Evolutionary conservation across 1,140 invertebrate species (phyloP), one percentile per base, ranked within the genome.

Genomic region (Anastatus disparis): DNA sequence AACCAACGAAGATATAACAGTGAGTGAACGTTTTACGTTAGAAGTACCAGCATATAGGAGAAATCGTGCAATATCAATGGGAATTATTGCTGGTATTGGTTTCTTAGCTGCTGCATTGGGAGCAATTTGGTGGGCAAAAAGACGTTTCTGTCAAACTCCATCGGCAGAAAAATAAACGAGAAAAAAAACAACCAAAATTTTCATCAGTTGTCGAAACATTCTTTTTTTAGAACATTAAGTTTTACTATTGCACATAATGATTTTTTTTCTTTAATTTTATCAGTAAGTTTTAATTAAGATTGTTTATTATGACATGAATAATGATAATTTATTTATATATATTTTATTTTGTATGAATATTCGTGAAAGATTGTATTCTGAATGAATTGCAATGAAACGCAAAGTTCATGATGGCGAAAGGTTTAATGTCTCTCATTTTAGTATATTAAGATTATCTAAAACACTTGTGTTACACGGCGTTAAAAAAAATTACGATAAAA

Each of bases 41-140:
- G 86, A 89, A 52, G 87, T 91, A 12, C 89, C 91, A 2, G 88
- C 88, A 1, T 90, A 90, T 74, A 86, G 89, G 29, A 86, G 87
- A 67, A 87, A 90, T 50, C 82, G 88, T 13, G 89, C 90, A 3
- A 85, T 91, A 52, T 88, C 90, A 1, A 89, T 91, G 76, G 90
- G 90, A 17, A 87, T 90, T 38, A 85, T 86, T 0, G 84, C 82
- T 0, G 85, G 87, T 3, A 86, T 91, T n/a, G 87, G 86, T 15
- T 86, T 91, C 22, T 70, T 91, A n/a, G 88, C 88, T 9, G 83
- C 89, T 0, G 87, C 87, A 22, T 83, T 89, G 9, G 85, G 88
- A 44, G 86, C 85, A 7, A 83, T 90, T 68, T 90, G 89, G 87
- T 90, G 89, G 83, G 86, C 88, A 17, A 87, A 85, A 31, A 87